Conservation (phyloP, 2,113 vertebrate genomes). For the Mastomys coucha region DNA sequence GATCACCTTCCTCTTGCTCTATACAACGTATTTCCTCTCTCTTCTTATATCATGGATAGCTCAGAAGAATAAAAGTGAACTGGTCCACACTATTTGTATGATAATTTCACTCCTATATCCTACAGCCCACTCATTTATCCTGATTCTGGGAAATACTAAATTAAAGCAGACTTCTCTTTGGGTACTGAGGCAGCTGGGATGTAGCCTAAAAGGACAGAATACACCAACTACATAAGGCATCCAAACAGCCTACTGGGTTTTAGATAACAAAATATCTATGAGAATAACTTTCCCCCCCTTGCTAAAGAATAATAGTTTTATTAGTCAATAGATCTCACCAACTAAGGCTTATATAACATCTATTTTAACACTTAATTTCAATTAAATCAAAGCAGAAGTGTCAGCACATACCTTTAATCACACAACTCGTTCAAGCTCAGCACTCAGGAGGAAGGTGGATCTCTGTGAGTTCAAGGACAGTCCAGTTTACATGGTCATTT, state of each 20-base stretch:
- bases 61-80: background rate
- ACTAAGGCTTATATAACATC: background rate
- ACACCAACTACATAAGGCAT: background rate
- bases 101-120: background rate
- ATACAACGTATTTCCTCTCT: background rate
- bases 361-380: slow-evolving; percentile 32
- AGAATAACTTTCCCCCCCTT: background rate
- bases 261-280: background rate
- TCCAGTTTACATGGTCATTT: background rate
- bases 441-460: background rate
- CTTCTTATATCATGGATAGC: background rate
- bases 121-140: background rate
- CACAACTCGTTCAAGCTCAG: background rate
- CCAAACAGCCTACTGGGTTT: background rate
- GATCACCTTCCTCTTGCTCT: background rate
- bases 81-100: background rate
- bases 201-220: background rate
- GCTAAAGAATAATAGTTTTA: background rate
- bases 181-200: background rate
- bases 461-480: background rate
- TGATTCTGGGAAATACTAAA: slow-evolving; percentile 44
- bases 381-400: background rate
- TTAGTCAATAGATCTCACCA: background rate
- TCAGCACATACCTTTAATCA: background rate
- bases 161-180: background rate